Conservation (phyloP, 2,797 vertebrate species). For the Enteromius afrohamiltoni region DNA sequence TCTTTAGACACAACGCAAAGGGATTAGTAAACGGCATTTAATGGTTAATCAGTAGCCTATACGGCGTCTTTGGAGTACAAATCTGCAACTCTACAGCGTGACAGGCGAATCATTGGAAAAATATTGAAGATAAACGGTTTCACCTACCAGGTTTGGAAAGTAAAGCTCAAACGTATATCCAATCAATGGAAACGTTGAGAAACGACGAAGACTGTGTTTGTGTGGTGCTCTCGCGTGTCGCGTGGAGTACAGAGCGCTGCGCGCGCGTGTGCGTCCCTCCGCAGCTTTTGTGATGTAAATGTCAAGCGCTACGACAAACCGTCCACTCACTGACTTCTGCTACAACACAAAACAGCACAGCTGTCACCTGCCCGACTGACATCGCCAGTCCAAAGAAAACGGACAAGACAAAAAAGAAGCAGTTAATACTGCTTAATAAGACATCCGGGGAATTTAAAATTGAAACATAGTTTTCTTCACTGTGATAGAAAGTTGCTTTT, state of each 20-base stretch:
- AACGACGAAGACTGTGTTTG: background rate
- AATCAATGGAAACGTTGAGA: background rate
- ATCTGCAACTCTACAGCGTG: background rate
- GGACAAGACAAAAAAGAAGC: background rate
- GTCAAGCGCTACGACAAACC: slow-evolving; percentile 33
- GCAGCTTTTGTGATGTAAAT: slow-evolving; percentile 65
- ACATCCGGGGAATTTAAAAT: background rate
- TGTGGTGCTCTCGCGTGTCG: background rate
- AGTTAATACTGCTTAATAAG: background rate
- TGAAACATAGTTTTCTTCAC: background rate
- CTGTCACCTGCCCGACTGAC: slow-evolving; percentile 62
- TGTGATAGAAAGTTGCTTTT: background rate
- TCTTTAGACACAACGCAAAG: background rate
- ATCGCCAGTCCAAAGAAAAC: background rate
- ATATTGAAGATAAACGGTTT: background rate
- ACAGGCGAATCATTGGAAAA: background rate
- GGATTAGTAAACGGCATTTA: background rate
- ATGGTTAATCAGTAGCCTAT: background rate
- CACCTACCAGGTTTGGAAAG: slow-evolving; percentile 32
- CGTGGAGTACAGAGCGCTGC: slow-evolving; percentile 8
- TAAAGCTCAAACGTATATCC: background rate
- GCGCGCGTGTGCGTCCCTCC: slow-evolving; percentile 43
- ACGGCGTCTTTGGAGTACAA: background rate
- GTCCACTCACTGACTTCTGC: slow-evolving; percentile 55
- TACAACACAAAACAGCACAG: slow-evolving; percentile 59